phyloP scores from a whole-genome alignment of 2,797 vertebrate genomes.

The Anguilla megastoma region DNA sequence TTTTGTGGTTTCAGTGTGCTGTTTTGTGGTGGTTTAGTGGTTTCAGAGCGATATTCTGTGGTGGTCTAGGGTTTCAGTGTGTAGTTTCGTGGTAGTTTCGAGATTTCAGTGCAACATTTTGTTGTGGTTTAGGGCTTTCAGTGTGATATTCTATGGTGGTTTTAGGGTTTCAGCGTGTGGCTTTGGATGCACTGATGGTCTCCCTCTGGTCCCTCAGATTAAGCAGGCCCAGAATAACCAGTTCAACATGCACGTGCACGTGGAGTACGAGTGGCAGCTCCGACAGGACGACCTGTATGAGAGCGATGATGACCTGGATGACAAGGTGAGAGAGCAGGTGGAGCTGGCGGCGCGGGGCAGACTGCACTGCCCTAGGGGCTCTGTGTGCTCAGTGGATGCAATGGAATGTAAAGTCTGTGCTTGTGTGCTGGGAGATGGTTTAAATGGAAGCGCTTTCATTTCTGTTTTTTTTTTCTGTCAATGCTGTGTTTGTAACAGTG shows the following conservation, averaged over 20 bases:
- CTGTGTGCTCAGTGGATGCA: background rate
- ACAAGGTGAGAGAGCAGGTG: conserved; percentile 57
- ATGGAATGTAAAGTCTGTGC: background rate
- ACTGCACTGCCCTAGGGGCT: background rate
- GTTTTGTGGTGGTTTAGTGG: background rate
- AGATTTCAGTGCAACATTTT: too few species aligned
- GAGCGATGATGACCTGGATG: conserved; percentile 81
- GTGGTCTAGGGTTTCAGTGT: background rate
- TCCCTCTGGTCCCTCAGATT: conserved; percentile 63
- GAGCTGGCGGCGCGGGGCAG: background rate
- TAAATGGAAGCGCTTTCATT: too few species aligned
- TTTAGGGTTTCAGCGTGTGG: too few species aligned
- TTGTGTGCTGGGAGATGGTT: background rate
- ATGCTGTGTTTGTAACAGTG: background rate
- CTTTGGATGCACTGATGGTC: background rate
- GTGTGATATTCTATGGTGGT: too few species aligned
- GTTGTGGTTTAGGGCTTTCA: too few species aligned
- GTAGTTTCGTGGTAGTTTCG: too few species aligned
- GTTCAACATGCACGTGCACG: conserved; percentile 79
- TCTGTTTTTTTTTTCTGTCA: background rate
- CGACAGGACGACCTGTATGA: conserved; percentile 79
- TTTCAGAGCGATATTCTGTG: background rate
- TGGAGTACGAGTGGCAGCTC: conserved; percentile 81
- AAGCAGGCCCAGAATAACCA: conserved; percentile 75
- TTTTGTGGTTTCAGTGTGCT: background rate